Evolutionary conservation across 2,797 vertebrate genomes (phyloP).

Genomic region (Ctenopoma kingsleyae): DNA sequence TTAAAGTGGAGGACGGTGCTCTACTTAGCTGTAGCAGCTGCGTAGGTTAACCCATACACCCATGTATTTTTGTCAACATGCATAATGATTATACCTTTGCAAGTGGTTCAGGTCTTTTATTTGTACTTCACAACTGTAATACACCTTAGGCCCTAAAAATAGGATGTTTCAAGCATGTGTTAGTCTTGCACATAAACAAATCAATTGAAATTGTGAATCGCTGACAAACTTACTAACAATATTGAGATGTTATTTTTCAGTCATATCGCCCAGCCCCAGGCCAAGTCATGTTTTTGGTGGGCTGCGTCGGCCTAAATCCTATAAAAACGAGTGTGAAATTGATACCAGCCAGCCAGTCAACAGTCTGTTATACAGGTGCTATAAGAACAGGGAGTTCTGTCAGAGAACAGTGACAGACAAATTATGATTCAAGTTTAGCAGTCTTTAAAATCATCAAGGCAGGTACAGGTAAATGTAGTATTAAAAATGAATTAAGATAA

Average conservation of each 20-base stretch:
- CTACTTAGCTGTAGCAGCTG: background rate
- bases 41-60: no score
- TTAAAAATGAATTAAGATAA: conserved; percentile 14
- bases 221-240: background rate
- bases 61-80: background rate
- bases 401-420: no score
- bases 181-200: background rate
- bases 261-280: background rate
- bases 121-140: background rate
- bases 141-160: background rate
- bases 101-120: background rate
- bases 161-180: background rate
- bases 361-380: background rate
- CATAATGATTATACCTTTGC: background rate
- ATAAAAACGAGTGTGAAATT: background rate
- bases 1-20: background rate
- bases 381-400: background rate
- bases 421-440: no score
- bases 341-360: background rate
- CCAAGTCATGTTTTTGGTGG: conserved; percentile 1
- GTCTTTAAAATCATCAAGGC: no score
- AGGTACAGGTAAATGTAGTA: no score
- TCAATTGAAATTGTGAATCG: background rate
- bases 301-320: background rate
- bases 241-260: background rate